A percentile compares a stretch with the other conserved stretches of the same genome.
Conservation (phyloP, 2,888 invertebrate species). For the Dermolepida albohirtum region DNA sequence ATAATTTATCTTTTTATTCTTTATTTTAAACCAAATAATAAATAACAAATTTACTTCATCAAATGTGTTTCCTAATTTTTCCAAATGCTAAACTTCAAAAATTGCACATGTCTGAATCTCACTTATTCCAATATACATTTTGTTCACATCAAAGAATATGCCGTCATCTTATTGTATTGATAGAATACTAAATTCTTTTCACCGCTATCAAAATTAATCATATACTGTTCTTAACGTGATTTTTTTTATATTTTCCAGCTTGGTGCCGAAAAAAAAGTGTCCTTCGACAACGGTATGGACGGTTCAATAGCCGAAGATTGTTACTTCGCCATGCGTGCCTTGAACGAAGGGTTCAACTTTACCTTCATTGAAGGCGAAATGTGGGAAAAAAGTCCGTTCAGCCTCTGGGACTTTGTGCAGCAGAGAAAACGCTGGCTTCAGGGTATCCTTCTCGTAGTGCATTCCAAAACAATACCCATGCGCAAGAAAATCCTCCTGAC, state of each 20-base stretch:
- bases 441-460: conserved; percentile 89
- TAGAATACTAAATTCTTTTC: too few relatives aligned
- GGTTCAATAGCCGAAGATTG: conserved; percentile 99
- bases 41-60: too few relatives aligned
- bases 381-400: conserved; percentile 99
- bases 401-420: conserved; percentile 93
- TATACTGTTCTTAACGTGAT: too few relatives aligned
- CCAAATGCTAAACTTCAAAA: too few relatives aligned
- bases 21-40: too few relatives aligned
- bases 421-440: conserved; percentile 97
- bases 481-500: conserved; percentile 84
- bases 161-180: too few relatives aligned
- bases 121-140: too few relatives aligned
- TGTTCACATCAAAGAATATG: too few relatives aligned
- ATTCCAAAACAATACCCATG: conserved; percentile 85
- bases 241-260: conserved; percentile 72
- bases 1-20: too few relatives aligned
- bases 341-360: conserved; percentile 89
- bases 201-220: too few relatives aligned
- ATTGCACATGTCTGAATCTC: too few relatives aligned
- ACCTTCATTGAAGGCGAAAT: conserved; percentile 98
- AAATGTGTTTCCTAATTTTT: too few relatives aligned
- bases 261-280: conserved; percentile 89
- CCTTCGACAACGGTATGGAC: conserved; percentile 96
- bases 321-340: conserved; percentile 96